Conservation (phyloP, 2,113 vertebrate genomes). For the Psilopsiagon aymara region DNA sequence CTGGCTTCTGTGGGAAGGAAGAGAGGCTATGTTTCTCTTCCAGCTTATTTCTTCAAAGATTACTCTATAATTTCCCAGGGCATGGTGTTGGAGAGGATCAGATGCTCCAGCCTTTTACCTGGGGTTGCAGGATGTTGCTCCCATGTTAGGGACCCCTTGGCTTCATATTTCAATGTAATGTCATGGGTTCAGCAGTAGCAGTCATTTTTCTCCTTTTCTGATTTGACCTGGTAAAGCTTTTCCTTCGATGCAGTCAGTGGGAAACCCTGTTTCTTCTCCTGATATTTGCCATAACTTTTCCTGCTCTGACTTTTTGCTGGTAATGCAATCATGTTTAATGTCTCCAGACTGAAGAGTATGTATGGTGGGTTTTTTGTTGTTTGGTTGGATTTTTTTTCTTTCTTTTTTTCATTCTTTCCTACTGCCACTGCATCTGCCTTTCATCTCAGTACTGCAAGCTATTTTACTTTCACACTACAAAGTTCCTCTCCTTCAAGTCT, state of each 20-base stretch:
- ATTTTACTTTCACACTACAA: neutral
- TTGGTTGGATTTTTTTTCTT: neutral
- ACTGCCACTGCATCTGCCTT: slow-evolving; percentile 41
- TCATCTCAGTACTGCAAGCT: neutral
- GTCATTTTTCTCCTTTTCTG: neutral
- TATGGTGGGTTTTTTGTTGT: neutral
- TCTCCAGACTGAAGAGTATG: neutral
- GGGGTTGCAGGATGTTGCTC: neutral
- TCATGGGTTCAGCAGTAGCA: too few relatives aligned
- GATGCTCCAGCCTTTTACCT: neutral
- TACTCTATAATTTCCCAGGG: neutral
- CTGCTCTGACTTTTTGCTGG: neutral
- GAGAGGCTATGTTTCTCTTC: neutral
- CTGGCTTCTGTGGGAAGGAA: neutral
- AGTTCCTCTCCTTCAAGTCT: slow-evolving; percentile 7
- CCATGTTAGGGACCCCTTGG: neutral
- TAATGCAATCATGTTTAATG: neutral
- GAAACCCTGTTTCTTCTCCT: neutral
- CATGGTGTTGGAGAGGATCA: neutral
- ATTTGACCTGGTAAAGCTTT: neutral
- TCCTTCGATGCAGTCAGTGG: neutral
- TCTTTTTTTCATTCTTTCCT: neutral
- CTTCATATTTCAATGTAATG: neutral
- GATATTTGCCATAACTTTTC: neutral
- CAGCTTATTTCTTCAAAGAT: neutral